Base-by-base conservation (phyloP, 2,113 vertebrate species). In the Oriolus oriolus region DNA sequence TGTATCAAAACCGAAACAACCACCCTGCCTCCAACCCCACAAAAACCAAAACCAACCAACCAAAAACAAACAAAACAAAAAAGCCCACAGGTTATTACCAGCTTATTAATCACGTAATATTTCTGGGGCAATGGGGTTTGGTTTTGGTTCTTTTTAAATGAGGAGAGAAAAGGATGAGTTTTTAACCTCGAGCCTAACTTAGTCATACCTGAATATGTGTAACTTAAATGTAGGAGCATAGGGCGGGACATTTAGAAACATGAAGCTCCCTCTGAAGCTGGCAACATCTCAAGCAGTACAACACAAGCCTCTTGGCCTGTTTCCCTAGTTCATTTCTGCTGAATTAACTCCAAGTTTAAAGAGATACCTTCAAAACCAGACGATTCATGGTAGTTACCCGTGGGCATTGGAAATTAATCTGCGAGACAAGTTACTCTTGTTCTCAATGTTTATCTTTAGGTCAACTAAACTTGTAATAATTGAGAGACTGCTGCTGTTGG, bases 381-480 rank as follows among this genome's bases (percentile, higher is more conserved):
- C 85, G 45, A 37, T 71, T 89, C 18, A 6, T 76, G 26, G 31
- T 89, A 91, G 33, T 91, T 70, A 63, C 73, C 88, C 5, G 0
- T 75, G 37, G 77, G 39, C 4, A 1, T 45, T 92, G 71, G 33
- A 81, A 94, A 54, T 93, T 28, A 76, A 75, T 95, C 45, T 76
- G 73, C 23, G 1, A 92, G 64, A 90, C 59, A 74, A 70, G 54
- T 88, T 84, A 66, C 91, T 88, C 42, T 96, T 94, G 78, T 90
- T 96, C 86, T 87, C 41, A 57, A 91, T 88, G 42, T 80, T 56
- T 96, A 85, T 80, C 82, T 95, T 3, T 92, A 99, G 99, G 98
- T 99, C 99, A 87, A 99, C 99, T 87, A 99, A 99, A 97, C 98
- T 99, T 95, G 99, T 99, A 83, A 99, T 99, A 97, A 99, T 99